These are phyloP conservation scores for Blastobasis lacticolella DNA, from an alignment of 2,888 invertebrate species.

Conservation along the genomic window DNA sequence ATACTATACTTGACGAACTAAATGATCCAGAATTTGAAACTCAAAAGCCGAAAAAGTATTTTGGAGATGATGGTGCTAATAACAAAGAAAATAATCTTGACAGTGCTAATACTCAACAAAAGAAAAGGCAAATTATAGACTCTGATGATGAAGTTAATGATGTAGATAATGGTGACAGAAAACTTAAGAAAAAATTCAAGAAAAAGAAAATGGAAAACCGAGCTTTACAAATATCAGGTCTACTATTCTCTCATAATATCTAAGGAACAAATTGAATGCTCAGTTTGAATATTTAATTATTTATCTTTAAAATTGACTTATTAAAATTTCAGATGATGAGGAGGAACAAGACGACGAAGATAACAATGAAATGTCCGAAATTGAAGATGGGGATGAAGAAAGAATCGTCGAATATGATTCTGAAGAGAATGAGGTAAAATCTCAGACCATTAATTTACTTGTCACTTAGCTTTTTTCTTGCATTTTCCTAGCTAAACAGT, in stretches of 20 bases:
- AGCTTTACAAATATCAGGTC: slow-evolving; percentile 63
- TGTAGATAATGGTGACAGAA: slow-evolving; percentile 15
- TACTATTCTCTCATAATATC: background rate
- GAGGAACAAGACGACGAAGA: slow-evolving; percentile 37
- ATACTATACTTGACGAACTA: slow-evolving; percentile 54
- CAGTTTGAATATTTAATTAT: background rate
- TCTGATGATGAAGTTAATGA: slow-evolving; percentile 52
- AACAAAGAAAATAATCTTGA: slow-evolving; percentile 9
- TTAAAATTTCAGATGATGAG: slow-evolving; percentile 41
- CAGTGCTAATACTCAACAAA: slow-evolving; percentile 23
- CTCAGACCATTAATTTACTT: no score
- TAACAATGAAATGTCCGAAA: slow-evolving; percentile 43
- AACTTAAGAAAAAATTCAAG: slow-evolving; percentile 50
- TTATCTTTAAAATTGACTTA: background rate
- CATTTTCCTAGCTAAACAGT: no score
- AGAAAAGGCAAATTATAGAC: slow-evolving; percentile 56
- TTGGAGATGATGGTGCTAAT: slow-evolving; percentile 21
- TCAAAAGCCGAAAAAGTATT: slow-evolving; percentile 45
- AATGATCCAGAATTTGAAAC: slow-evolving; percentile 43
- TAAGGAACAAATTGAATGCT: background rate
- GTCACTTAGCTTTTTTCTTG: no score
- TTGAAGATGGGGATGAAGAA: slow-evolving; percentile 42
- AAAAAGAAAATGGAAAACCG: slow-evolving; percentile 46
- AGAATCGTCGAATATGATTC: slow-evolving; percentile 84
- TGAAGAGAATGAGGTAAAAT: slow-evolving; percentile 83